Percentiles rank a stretch among this genome's conserved stretches.
Conservation (phyloP, 2,797 vertebrate genomes). For the Amblyraja radiata region DNA sequence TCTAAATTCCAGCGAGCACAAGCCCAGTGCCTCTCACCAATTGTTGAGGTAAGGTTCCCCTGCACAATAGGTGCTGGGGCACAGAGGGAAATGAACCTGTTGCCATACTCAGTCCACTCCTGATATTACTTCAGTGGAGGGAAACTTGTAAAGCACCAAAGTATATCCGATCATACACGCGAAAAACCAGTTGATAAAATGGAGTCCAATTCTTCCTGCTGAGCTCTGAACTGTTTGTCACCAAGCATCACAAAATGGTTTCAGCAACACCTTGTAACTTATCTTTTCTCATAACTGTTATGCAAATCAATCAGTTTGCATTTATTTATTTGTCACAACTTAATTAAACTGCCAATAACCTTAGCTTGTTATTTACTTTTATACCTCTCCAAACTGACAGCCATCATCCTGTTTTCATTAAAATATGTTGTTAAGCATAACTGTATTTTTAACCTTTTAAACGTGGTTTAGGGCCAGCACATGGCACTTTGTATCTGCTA, state of each 20-base stretch:
- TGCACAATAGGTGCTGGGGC: background rate
- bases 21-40: background rate
- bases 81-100: background rate
- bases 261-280: background rate
- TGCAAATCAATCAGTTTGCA: background rate
- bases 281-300: background rate
- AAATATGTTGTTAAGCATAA: background rate
- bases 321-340: background rate
- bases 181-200: no score
- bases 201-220: no score
- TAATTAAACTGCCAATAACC: background rate
- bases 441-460: background rate
- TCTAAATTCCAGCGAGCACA: no score
- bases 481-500: background rate
- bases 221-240: no score
- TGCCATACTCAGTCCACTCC: background rate
- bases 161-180: no score
- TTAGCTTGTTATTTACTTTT: background rate
- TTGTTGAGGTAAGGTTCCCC: background rate
- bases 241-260: background rate
- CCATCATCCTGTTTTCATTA: background rate
- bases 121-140: background rate
- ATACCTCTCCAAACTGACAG: background rate
- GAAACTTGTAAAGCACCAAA: no score
- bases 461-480: background rate